Base-by-base conservation (phyloP, 2,888 invertebrate species). In the Sycophila texana region DNA sequence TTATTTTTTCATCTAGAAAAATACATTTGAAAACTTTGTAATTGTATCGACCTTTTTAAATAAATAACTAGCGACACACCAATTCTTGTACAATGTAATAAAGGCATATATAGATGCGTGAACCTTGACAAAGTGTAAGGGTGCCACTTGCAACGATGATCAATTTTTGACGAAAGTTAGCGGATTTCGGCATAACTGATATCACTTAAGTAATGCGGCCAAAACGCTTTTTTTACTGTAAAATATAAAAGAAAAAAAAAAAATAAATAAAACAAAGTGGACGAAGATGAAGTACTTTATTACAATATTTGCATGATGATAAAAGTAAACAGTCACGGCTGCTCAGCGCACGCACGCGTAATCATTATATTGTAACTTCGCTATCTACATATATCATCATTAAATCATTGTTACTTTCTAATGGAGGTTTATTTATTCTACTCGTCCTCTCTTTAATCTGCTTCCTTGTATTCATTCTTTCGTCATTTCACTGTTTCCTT, bases 341-440 rank as follows among this genome's bases (percentile, higher is more conserved):
- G 74, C 73, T 81, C 63, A 72, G 51, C 73, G 72, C 67, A 80
- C 67, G 79, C 82, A 79, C 80, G 82, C 78, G 81, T 80, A 83
- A 82, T 79, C 79, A 81, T 77, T 75, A 81, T 82, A 83, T 77
- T 82, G 80, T 83, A 83, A 83, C 83, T 78, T 83, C 81, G 81
- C 82, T 82, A 81, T 77, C 72, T 79, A 79, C 74, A 71, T 77
- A 79, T 77, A 78, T 80, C 75, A 74, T 74, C 71, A 82, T 80
- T 82, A 82, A 82, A 82, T 80, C 82, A 82, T 82, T 80, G 80
- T 82, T 82, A 82, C 80, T 82, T 82, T 82, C 82, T 82, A 80
- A 74, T 60, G 22, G 26, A 14, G 53, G 22, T 61, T 80, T 55
- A 73, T 80, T 79, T 4, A 47, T 57, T 61, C 73, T 18, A 26